A percentile compares a stretch with the other conserved stretches of the same genome.
Evolutionary conservation across 2,888 invertebrate species (phyloP).

Genomic region (Polylopha cassiicola): DNA sequence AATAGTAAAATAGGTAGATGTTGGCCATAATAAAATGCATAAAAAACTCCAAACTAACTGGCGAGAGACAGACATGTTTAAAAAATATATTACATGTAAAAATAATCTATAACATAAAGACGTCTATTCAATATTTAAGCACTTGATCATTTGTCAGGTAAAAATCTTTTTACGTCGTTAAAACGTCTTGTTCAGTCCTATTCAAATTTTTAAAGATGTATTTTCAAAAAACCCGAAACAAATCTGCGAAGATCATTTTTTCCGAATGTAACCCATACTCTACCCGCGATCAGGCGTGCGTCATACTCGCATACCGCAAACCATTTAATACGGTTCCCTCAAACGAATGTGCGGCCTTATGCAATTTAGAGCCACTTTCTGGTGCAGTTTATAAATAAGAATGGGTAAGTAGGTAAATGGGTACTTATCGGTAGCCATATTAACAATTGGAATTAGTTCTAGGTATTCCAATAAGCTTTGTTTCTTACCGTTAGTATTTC

Average conservation of each 20-base stretch:
- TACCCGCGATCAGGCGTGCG: constrained; percentile 35
- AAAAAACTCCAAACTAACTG: too few relatives aligned
- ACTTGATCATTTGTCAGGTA: too few relatives aligned
- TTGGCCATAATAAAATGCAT: too few relatives aligned
- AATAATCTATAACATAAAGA: too few relatives aligned
- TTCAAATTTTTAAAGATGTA: not conserved
- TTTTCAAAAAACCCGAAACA: not conserved
- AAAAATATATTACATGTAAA: too few relatives aligned
- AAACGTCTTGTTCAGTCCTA: too few relatives aligned
- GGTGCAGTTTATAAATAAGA: constrained; percentile 3
- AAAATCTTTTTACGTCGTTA: too few relatives aligned
- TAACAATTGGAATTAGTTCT: not conserved
- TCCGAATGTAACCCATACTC: not conserved
- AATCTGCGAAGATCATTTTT: not conserved
- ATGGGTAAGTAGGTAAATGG: not conserved
- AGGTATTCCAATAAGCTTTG: too few relatives aligned
- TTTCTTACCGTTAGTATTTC: too few relatives aligned
- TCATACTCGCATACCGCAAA: constrained; percentile 49
- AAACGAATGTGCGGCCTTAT: constrained; percentile 34
- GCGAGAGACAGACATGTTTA: too few relatives aligned
- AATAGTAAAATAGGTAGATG: too few relatives aligned
- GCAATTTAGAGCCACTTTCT: constrained; percentile 29
- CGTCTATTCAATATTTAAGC: too few relatives aligned
- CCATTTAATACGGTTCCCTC: constrained; percentile 51
- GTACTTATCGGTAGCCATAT: not conserved